Evolutionary conservation across 2,113 vertebrate genomes (phyloP).

Genomic region (Neotragus pygmaeus): DNA sequence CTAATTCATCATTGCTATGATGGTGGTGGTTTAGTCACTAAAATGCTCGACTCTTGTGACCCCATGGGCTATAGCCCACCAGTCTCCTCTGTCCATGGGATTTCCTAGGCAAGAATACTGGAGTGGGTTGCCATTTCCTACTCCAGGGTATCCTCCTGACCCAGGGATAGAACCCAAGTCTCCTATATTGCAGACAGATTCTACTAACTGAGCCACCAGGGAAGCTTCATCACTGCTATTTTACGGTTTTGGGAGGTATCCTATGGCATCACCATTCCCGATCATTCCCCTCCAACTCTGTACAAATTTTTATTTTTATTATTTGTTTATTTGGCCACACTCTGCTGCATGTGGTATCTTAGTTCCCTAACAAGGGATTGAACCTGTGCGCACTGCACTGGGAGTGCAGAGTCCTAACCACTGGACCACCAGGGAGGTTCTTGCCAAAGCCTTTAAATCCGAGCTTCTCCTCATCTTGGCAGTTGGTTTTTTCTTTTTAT

Average conservation of each 20-base stretch:
- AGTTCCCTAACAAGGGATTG: background rate
- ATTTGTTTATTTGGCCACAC: background rate
- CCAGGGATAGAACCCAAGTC: background rate
- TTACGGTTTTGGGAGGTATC: background rate
- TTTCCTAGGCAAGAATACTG: no score
- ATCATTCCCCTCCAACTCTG: background rate
- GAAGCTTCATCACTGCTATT: background rate
- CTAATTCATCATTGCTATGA: no score
- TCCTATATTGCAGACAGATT: background rate
- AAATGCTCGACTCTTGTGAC: no score
- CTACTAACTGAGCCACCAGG: background rate
- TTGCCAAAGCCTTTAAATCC: background rate
- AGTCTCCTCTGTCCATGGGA: no score
- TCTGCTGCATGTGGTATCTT: background rate
- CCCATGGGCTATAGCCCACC: no score
- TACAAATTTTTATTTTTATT: background rate
- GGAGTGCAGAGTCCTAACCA: background rate
- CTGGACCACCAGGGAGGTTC: background rate
- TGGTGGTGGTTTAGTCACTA: no score
- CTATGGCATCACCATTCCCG: background rate
- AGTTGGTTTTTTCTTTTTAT: background rate
- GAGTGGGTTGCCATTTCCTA: background rate
- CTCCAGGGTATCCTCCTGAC: background rate
- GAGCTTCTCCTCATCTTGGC: background rate
- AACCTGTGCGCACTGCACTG: background rate